These are phyloP conservation scores for Gambelia wislizenii DNA, from an alignment of 2,797 vertebrate genomes.

Conservation along the genomic window DNA sequence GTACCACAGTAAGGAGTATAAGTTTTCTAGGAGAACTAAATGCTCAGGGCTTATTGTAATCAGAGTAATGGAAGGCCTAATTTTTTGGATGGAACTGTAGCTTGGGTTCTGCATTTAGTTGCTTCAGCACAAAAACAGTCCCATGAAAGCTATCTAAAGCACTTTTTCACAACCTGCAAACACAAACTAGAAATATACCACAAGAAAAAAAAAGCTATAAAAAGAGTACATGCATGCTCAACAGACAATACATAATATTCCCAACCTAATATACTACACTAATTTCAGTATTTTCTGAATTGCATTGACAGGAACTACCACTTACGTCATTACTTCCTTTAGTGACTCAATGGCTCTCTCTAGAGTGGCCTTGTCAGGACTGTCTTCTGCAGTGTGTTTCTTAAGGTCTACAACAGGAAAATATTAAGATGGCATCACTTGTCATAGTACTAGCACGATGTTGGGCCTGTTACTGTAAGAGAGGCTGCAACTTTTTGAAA, in stretches of 20 bases:
- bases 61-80: background rate
- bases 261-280: background rate
- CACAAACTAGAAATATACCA: background rate
- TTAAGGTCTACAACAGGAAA: conserved; percentile 87
- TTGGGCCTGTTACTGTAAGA: background rate
- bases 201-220: background rate
- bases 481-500: background rate
- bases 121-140: background rate
- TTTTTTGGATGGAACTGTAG: background rate
- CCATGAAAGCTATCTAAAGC: background rate
- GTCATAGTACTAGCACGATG: background rate
- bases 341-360: conserved; percentile 96
- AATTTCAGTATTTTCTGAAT: background rate
- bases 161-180: background rate
- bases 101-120: background rate
- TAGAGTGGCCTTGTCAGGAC: conserved; percentile 93
- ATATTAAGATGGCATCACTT: background rate
- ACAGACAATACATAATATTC: background rate
- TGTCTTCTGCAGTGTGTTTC: conserved; percentile 96
- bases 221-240: background rate
- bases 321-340: conserved; percentile 99
- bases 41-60: background rate
- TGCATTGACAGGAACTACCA: conserved; percentile 24
- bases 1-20: background rate
- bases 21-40: background rate